These are phyloP conservation scores for Psilopsiagon aymara DNA, from an alignment of 2,113 vertebrate species.

Conservation along the genomic window DNA sequence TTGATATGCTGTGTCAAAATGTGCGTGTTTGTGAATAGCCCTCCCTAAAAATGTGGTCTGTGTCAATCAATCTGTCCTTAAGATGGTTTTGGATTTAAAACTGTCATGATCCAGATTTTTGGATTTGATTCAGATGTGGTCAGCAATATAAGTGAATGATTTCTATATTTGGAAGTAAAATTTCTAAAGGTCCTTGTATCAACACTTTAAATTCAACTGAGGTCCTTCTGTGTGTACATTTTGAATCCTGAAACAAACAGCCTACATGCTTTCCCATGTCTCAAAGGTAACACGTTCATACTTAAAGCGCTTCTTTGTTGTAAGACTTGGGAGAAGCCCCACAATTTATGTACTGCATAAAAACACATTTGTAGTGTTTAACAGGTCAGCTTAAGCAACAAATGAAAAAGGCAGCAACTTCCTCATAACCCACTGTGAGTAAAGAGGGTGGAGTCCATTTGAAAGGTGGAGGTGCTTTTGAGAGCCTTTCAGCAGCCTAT, in stretches of 20 bases:
- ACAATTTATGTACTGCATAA: not conserved
- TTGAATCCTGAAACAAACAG: not conserved
- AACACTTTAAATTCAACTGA: not conserved
- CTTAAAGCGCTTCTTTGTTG: not conserved
- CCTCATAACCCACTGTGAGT: constrained; percentile 45
- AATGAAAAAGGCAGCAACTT: constrained; percentile 35
- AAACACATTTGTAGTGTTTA: not conserved
- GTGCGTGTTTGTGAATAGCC: not conserved
- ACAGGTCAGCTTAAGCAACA: constrained; percentile 3
- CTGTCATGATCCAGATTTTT: not conserved
- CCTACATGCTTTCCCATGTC: not conserved
- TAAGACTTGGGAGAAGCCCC: not conserved
- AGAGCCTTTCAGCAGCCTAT: constrained; percentile 50
- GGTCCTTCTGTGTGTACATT: not conserved
- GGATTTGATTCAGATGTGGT: not conserved
- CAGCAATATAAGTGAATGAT: not conserved
- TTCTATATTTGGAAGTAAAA: not conserved
- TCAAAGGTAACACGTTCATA: not conserved
- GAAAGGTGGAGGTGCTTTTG: constrained; percentile 29
- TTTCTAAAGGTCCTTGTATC: not conserved
- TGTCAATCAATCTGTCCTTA: not conserved
- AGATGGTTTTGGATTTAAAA: not conserved
- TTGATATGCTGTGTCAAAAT: not conserved
- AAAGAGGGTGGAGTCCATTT: constrained; percentile 34
- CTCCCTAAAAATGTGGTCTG: not conserved